Base-by-base conservation (phyloP, 2,888 invertebrate genomes). In the Ophioninae sp. region DNA sequence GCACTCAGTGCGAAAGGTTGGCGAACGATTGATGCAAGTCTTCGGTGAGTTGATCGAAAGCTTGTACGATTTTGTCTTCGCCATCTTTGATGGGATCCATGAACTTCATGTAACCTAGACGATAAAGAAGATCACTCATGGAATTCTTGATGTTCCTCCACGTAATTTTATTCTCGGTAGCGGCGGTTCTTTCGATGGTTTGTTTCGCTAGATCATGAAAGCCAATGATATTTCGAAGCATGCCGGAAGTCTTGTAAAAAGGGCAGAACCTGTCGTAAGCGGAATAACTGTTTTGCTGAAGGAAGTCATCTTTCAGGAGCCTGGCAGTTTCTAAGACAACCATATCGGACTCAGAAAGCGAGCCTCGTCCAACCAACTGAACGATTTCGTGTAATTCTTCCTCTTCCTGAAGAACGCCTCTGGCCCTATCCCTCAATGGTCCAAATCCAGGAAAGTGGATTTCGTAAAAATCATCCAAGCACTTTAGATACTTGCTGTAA, bases 341-440 rank as follows among this genome's bases (percentile, higher is more conserved):
- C 94, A 99, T 99, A 94, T 99, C 99, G 37, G 97, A 96, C 94
- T 99, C 99, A 10, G 99, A 98, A 85, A 99, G 94, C 0, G 98
- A 99, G 30, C 97, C 98, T 94, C 99, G 99, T 91, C 99, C 99
- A 85, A 99, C 99, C 88, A 99, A 94, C 93, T 99, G 99, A 89
- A 99, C 99, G 93, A 99, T 99, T 95, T 99, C 99, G 0, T 98
- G 98, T 90, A 99, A 94, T 93, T 99, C 99, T 93, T 99, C 99
- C 93, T 99, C 99, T 93, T 99, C 98, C 93, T 98, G 98, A 13
- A 98, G 95, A 93, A 98, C 97, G 94, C 98, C 97, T 92, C 95
- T 95, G 64, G 96, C 97, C 95, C 98, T 98, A 79, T 97, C 98
- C 93, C 99, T 95, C 78, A 99, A 95, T 7, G 98, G 96, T 79